Evolutionary conservation across 2,113 vertebrate species (phyloP).

Genomic region (Trachemys scripta): DNA sequence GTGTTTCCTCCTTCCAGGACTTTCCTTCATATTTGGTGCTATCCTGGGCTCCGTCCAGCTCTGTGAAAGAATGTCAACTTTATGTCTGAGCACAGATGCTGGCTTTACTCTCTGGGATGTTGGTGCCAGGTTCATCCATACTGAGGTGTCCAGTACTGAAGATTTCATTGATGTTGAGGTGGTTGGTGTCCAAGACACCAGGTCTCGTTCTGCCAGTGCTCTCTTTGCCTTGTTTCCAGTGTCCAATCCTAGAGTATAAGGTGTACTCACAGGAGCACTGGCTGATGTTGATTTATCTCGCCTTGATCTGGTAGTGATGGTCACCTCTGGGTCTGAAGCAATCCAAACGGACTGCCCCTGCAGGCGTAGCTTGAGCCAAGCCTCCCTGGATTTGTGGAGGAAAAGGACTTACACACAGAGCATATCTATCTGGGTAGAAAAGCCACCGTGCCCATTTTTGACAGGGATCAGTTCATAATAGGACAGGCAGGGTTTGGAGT

Average conservation of each 20-base stretch:
- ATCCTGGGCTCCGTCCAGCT: too few relatives aligned
- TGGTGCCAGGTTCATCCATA: neutral
- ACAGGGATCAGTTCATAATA: neutral
- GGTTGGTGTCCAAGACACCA: neutral
- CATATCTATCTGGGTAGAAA: neutral
- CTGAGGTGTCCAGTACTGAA: neutral
- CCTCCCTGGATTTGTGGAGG: neutral
- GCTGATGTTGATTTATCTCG: neutral
- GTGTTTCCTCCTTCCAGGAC: too few relatives aligned
- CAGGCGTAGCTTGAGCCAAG: neutral
- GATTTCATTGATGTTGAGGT: neutral
- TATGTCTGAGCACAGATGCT: neutral
- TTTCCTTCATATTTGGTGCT: too few relatives aligned
- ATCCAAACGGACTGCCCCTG: neutral
- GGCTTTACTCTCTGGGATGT: neutral
- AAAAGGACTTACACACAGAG: neutral
- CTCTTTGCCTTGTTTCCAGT: neutral
- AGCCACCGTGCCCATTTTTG: neutral
- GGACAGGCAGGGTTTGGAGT: neutral
- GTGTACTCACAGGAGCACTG: neutral
- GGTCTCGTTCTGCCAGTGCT: neutral
- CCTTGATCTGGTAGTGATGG: neutral
- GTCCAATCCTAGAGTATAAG: neutral
- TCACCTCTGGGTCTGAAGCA: neutral
- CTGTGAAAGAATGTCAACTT: neutral